A percentile compares a stretch with the other conserved stretches of the same genome.
These are phyloP conservation scores for Euleptes europaea DNA, from an alignment of 2,113 vertebrate genomes.

Conservation along the genomic window DNA sequence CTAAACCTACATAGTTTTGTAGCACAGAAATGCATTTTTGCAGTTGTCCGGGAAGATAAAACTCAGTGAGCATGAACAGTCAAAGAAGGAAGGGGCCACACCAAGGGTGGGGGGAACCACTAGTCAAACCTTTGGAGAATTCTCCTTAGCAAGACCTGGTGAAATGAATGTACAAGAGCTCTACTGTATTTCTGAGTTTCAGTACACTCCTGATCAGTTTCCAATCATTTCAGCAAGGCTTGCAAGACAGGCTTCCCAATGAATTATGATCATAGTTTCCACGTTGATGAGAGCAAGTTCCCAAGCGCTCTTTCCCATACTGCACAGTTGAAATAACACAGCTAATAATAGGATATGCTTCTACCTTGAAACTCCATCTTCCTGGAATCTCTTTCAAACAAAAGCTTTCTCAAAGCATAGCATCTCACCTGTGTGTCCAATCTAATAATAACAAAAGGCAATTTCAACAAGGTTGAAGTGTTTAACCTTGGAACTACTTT, in stretches of 20 bases:
- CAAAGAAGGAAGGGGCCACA: no score
- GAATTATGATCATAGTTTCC: no score
- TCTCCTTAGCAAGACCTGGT: neutral
- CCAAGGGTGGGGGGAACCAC: neutral
- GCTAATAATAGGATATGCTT: neutral
- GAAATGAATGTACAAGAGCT: no score
- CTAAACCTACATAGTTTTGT: neutral
- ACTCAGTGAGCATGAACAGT: neutral
- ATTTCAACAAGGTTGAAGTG: conserved; percentile 30
- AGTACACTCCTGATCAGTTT: no score
- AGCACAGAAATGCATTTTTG: neutral
- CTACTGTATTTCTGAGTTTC: no score
- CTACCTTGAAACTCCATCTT: neutral
- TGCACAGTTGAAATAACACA: no score
- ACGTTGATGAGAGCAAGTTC: no score
- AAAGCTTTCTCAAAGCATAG: conserved; percentile 20
- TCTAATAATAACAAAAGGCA: conserved; percentile 6
- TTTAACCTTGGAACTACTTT: conserved; percentile 30
- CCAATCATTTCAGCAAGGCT: no score
- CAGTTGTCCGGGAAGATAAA: neutral
- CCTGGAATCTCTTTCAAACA: conserved; percentile 8
- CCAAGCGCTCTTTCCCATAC: no score
- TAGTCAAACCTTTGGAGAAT: neutral
- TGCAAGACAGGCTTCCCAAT: no score
- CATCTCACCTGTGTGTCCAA: conserved; percentile 21